Percentiles rank a stretch among this genome's conserved stretches.
phyloP scores from a whole-genome alignment of 2,113 vertebrate species.

The Rafetus swinhoei region DNA sequence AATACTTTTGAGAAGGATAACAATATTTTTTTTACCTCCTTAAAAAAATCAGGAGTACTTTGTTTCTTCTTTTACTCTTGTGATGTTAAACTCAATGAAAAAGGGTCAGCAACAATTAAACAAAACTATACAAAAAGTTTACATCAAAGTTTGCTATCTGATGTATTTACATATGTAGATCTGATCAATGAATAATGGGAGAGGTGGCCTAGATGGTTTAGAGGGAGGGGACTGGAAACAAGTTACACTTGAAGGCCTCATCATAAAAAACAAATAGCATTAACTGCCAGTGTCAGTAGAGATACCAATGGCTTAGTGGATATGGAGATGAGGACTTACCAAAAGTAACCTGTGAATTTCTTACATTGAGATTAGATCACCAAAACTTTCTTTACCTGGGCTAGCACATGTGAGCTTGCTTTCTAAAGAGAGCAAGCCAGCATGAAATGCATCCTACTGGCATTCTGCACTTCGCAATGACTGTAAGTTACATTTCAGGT shows the following conservation, averaged over 20 bases:
- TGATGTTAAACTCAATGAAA: not conserved
- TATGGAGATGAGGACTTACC: not conserved
- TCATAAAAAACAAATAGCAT: not conserved
- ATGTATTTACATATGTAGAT: no score
- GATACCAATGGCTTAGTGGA: rapidly evolving
- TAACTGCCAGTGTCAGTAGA: not conserved
- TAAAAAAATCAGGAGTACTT: not conserved
- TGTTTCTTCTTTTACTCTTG: not conserved
- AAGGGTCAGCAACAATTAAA: not conserved
- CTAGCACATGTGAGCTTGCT: not conserved
- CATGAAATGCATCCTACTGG: not conserved
- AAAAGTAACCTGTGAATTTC: not conserved
- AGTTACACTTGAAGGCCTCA: rapidly evolving
- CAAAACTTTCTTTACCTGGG: not conserved
- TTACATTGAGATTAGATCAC: not conserved
- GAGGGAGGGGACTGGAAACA: not conserved
- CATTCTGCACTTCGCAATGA: not conserved
- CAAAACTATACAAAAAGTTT: not conserved
- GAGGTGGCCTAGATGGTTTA: not conserved
- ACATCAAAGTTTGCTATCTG: not conserved
- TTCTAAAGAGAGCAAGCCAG: not conserved
- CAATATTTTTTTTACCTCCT: not conserved
- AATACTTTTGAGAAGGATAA: not conserved
- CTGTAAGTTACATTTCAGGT: not conserved
- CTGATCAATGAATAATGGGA: not conserved